These are phyloP conservation scores for Nesidiocoris tenuis DNA, from an alignment of 2,888 invertebrate genomes.

Conservation along the genomic window DNA sequence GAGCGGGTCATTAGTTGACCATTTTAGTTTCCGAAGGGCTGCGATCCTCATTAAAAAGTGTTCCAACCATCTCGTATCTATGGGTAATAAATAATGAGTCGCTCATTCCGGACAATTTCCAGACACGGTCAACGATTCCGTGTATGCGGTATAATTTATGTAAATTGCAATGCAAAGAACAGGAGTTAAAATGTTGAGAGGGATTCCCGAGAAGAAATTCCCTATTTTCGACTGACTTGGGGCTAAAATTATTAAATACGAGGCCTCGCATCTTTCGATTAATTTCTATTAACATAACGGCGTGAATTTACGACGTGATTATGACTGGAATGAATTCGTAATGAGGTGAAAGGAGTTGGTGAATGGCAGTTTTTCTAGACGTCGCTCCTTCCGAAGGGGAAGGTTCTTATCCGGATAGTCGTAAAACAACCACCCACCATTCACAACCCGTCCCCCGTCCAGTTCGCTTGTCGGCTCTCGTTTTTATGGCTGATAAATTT, in stretches of 20 bases:
- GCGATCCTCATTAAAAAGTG: not conserved
- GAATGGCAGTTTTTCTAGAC: not conserved
- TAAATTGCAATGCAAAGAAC: not conserved
- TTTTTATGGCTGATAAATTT: constrained; percentile 22
- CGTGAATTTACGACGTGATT: constrained; percentile 24
- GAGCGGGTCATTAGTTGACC: too few relatives aligned
- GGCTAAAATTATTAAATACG: not conserved
- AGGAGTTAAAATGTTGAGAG: not conserved
- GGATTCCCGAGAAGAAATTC: not conserved
- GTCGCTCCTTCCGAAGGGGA: not conserved
- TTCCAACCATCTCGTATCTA: not conserved
- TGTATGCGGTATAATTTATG: not conserved
- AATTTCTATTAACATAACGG: constrained; percentile 15
- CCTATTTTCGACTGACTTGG: not conserved
- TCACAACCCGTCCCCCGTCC: not conserved
- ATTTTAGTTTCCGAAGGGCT: not conserved
- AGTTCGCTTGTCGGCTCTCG: not conserved
- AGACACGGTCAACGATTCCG: not conserved
- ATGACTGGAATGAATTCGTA: constrained; percentile 9
- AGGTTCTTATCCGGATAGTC: not conserved
- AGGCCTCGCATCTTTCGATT: too few relatives aligned
- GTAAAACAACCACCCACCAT: not conserved
- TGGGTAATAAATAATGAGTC: not conserved
- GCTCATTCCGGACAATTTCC: not conserved
- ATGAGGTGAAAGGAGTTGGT: not conserved